Evolutionary conservation across 1,140 invertebrate genomes (phyloP).

Genomic region (Pogonus chalceus): DNA sequence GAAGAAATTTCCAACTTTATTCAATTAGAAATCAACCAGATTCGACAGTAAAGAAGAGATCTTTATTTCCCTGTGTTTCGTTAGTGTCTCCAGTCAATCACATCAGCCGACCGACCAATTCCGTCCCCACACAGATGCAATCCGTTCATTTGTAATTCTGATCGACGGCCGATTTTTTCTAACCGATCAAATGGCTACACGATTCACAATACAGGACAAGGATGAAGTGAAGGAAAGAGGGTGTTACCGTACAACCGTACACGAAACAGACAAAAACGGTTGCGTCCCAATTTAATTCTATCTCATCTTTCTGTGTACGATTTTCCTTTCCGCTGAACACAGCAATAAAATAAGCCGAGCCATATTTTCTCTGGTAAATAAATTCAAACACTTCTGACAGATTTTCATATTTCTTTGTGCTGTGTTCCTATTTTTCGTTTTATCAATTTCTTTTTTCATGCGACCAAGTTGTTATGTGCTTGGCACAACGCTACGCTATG

Average conservation of each 20-base stretch:
- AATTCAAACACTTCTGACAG: conserved; percentile 1
- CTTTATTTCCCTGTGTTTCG: no score
- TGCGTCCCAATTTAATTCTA: background rate
- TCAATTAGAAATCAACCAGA: no score
- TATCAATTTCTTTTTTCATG: background rate
- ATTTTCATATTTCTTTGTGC: conserved; percentile 4
- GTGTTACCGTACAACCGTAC: no score
- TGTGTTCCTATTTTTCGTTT: background rate
- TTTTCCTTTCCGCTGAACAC: background rate
- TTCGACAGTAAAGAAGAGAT: no score
- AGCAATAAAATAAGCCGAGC: conserved; percentile 4
- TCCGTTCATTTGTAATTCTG: background rate
- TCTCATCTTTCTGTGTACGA: conserved; percentile 5
- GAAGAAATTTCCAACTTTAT: no score
- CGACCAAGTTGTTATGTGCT: background rate
- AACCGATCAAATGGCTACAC: background rate
- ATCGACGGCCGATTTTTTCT: background rate
- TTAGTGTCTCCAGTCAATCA: background rate
- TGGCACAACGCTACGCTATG: no score
- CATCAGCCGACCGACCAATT: no score
- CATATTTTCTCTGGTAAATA: conserved; percentile 2
- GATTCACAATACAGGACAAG: no score
- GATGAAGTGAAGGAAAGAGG: no score
- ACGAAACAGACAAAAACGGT: background rate
- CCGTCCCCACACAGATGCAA: background rate